These are phyloP conservation scores for Habropoda laboriosa DNA, from an alignment of 1,140 invertebrate genomes.

Conservation along the genomic window DNA sequence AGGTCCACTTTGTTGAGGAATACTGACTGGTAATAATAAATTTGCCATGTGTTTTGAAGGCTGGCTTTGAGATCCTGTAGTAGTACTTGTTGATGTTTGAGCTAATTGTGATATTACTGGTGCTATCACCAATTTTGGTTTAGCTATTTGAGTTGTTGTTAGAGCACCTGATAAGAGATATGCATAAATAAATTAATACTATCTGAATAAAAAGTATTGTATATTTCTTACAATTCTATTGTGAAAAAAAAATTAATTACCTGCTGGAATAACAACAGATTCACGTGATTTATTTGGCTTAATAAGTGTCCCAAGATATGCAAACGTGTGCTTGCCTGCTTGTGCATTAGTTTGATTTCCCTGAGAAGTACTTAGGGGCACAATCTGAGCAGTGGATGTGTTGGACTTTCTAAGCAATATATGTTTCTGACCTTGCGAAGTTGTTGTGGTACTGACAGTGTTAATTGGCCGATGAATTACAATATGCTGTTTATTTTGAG, in stretches of 20 bases:
- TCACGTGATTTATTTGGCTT: constrained; percentile 77
- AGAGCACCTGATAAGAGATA: constrained; percentile 63
- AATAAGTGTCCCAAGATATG: constrained; percentile 78
- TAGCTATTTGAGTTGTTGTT: constrained; percentile 75
- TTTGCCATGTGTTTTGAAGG: constrained; percentile 79
- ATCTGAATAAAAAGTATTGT: background rate
- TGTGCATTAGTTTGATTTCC: constrained; percentile 71
- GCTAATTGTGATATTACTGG: constrained; percentile 78
- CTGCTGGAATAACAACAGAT: constrained; percentile 76
- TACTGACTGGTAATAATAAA: constrained; percentile 80
- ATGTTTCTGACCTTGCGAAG: constrained; percentile 74
- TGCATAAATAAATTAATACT: constrained; percentile 1
- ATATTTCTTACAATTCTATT: background rate
- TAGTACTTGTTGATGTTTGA: constrained; percentile 78
- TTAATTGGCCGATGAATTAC: constrained; percentile 76
- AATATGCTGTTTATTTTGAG: constrained; percentile 76
- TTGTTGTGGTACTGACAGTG: constrained; percentile 65
- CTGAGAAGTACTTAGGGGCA: constrained; percentile 73
- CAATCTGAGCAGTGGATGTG: constrained; percentile 77
- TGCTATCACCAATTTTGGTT: constrained; percentile 82
- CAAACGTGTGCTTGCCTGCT: constrained; percentile 77
- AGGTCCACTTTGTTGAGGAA: constrained; percentile 75
- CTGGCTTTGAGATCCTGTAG: constrained; percentile 75
- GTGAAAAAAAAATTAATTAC: constrained; percentile 59
- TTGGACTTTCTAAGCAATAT: constrained; percentile 78